Conservation (phyloP, 2,113 vertebrate genomes). For the Pterophyllum scalare region DNA sequence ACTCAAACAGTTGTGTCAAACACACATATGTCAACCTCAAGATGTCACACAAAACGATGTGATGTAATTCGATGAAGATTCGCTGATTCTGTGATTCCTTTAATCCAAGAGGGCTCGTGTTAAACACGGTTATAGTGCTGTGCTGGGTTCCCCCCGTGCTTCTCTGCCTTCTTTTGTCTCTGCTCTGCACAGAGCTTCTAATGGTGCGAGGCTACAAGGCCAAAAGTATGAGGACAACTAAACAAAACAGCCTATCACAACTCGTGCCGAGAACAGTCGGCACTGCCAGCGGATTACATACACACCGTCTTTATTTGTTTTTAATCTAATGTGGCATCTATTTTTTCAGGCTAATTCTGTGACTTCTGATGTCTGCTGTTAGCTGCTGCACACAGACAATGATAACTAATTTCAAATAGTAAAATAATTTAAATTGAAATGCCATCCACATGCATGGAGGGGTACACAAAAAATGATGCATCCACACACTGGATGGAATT, state of each 20-base stretch:
- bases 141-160: not conserved
- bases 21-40: slow-evolving; percentile 15
- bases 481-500: not conserved
- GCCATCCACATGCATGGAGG: not conserved
- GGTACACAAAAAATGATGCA: not conserved
- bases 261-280: not conserved
- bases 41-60: slow-evolving; percentile 19
- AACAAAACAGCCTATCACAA: not conserved
- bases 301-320: not conserved
- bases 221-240: slow-evolving; percentile 26
- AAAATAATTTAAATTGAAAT: not conserved
- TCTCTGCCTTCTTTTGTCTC: not conserved
- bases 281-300: not conserved
- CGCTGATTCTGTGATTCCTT: not conserved
- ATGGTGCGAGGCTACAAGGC: not conserved
- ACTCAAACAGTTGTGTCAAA: slow-evolving; percentile 1
- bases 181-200: not conserved
- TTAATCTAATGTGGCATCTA: not conserved
- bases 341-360: not conserved
- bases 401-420: not conserved
- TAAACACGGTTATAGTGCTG: not conserved
- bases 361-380: not conserved
- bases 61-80: not conserved
- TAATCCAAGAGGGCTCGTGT: not conserved
- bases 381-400: not conserved